Evolutionary conservation across 1,140 invertebrate genomes (phyloP), one percentile per base, ranked within the genome.

Genomic region (Dreissena rostriformis): DNA sequence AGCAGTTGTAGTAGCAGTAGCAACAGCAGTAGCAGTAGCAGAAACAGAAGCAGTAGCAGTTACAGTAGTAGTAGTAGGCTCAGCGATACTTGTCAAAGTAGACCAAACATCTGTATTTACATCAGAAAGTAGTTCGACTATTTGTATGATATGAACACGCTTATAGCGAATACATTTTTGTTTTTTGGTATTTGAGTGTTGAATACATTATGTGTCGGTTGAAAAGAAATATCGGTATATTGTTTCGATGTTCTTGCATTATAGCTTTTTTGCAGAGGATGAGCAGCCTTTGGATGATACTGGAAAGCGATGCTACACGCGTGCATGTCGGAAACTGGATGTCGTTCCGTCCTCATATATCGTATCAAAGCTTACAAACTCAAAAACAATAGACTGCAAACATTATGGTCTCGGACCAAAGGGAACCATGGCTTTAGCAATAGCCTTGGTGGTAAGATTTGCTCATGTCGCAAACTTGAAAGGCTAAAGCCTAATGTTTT

Each of bases 401-500:
- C 85, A 89, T 71, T 92, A 92, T 68, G 91, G 91, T 6, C 80
- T 91, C 11, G 91, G 90, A 22, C 80, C 87, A 19, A 86, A 85
- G 26, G 87, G 90, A n/a, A 84, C 90, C 5, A 91, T 91, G 86
- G 90, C 91, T 11, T 82, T 91, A 6, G 86, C 90, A 26, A 89
- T 92, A 71, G 89, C 91, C 12, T 81, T 92, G 6, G 87, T 91
- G 67, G 91, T 92, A 75, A 88, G 89, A 87, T 39, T 2, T 39
- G 39, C 39, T 39, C 8, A 5, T 39, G 39, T 39, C 39, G 39
- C 39, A 2, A n/a, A 8, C 39, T 39, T 39, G 39, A 39, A 39
- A 39, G 39, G 39, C 39, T 5, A 39, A 39, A 39, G 39, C 39
- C 39, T 5, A 39, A 2, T 39, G 39, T 39, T 39, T 39, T 39